These are phyloP conservation scores for Trachurus trachurus DNA, from an alignment of 2,797 vertebrate genomes.

Conservation along the genomic window DNA sequence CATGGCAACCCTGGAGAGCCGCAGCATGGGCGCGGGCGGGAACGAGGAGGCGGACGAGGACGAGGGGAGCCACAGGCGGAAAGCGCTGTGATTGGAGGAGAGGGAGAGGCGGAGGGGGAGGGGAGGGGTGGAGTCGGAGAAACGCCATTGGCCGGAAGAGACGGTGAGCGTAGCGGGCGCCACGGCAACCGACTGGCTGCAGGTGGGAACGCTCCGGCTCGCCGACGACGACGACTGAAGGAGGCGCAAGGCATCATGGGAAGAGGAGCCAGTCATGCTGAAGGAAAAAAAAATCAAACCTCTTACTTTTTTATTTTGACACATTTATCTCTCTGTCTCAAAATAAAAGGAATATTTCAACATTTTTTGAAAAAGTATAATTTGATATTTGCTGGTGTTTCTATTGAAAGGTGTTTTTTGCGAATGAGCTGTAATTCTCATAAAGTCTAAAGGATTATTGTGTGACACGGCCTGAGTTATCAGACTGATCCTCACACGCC, in stretches of 20 bases:
- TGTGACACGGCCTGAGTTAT: no score
- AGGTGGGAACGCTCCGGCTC: neutral
- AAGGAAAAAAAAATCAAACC: neutral
- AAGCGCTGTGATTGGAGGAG: constrained; percentile 80
- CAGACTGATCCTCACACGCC: no score
- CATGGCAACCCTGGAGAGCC: constrained; percentile 81
- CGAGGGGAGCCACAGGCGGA: constrained; percentile 80
- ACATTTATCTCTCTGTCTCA: no score
- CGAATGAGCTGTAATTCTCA: no score
- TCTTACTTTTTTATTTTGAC: no score
- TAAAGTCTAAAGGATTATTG: no score
- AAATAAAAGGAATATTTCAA: no score
- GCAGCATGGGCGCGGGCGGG: constrained; percentile 35
- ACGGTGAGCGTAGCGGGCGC: neutral
- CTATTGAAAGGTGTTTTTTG: no score
- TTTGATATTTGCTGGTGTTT: no score
- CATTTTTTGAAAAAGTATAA: no score
- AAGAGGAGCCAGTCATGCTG: neutral
- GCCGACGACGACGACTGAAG: constrained; percentile 3
- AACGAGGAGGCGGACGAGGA: constrained; percentile 46
- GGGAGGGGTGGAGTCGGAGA: constrained; percentile 34
- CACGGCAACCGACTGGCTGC: constrained; percentile 33
- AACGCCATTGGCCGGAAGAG: constrained; percentile 49
- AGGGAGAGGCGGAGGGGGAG: constrained; percentile 27
- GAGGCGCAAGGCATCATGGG: constrained; percentile 46